Evolutionary conservation across 1,140 invertebrate genomes (phyloP).

Genomic region (Drosophila sechellia): DNA sequence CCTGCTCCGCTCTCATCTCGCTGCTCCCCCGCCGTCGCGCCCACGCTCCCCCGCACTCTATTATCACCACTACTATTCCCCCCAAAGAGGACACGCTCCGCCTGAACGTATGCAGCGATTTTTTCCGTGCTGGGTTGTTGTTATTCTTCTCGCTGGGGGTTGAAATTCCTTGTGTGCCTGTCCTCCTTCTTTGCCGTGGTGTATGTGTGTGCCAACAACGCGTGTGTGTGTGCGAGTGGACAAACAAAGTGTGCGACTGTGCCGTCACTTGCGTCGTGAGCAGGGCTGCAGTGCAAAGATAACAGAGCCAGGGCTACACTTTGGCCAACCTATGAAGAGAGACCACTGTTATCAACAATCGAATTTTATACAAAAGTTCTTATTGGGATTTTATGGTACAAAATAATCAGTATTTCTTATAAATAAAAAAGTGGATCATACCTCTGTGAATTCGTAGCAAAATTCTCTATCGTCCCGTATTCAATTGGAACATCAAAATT

Average conservation of each 20-base stretch:
- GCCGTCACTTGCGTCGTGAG: conserved; percentile 11
- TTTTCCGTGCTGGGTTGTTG: conserved; percentile 29
- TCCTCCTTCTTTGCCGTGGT: not conserved
- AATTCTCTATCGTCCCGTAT: too few relatives aligned
- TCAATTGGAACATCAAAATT: too few relatives aligned
- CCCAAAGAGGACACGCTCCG: conserved; percentile 7
- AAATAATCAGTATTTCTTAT: not conserved
- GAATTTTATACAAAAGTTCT: too few relatives aligned
- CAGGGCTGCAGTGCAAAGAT: conserved; percentile 17
- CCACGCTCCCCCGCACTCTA: not conserved
- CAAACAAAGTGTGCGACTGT: conserved; percentile 18
- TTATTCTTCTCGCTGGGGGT: conserved; percentile 46
- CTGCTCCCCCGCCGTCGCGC: conserved; percentile 13
- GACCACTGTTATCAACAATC: too few relatives aligned
- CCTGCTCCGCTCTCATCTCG: conserved; percentile 42
- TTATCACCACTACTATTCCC: conserved; percentile 9
- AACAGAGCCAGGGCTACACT: conserved; percentile 6
- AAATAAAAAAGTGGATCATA: too few relatives aligned
- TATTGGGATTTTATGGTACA: too few relatives aligned
- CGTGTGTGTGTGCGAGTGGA: not conserved
- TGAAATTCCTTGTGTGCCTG: conserved; percentile 40
- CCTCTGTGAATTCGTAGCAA: too few relatives aligned
- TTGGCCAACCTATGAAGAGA: not conserved
- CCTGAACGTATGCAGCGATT: conserved; percentile 51
- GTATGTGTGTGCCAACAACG: not conserved